Evolutionary conservation across 2,888 invertebrate species (phyloP).

Genomic region (Melinopterus prodromus): DNA sequence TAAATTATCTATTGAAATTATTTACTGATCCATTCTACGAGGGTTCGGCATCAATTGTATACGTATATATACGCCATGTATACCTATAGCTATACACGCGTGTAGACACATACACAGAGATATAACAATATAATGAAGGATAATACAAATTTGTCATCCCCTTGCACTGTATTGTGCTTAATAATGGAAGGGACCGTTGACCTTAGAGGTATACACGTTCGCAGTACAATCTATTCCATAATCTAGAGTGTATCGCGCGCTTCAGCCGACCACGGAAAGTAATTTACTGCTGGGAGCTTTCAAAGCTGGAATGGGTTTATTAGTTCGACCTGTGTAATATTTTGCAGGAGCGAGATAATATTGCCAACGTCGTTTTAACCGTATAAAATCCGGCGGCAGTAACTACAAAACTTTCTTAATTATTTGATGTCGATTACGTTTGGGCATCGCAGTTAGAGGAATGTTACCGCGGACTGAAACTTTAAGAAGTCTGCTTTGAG

Average conservation of each 20-base stretch:
- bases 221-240: neutral
- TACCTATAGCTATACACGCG: neutral
- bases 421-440: neutral
- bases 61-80: neutral
- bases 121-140: neutral
- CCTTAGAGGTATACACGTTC: neutral
- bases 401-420: neutral
- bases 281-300: neutral
- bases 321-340: neutral
- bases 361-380: neutral
- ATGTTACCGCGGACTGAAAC: neutral
- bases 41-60: neutral
- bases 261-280: neutral
- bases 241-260: neutral
- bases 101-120: neutral
- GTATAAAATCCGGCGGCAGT: neutral
- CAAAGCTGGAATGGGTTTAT: neutral
- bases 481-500: neutral
- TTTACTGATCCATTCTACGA: neutral
- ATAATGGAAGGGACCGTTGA: neutral
- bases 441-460: neutral
- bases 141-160: constrained; percentile 4
- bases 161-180: neutral
- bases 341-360: neutral
- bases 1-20: constrained; percentile 4